Base-by-base conservation (phyloP, 2,113 vertebrate genomes). In the Atlantisia rogersi region DNA sequence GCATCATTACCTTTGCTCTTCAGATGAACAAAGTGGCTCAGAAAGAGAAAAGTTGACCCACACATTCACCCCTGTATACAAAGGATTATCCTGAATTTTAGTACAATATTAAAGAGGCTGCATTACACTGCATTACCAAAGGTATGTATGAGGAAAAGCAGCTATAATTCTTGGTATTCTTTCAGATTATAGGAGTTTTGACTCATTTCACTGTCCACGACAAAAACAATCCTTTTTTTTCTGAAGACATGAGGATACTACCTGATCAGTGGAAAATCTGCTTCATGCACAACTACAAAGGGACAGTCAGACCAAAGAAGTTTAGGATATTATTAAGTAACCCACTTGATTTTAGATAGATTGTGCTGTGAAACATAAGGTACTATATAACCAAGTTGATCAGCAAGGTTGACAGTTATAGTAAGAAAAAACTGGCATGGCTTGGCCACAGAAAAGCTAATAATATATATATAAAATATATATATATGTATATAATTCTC, bases 41-140 rank as follows among this genome's bases (percentile, higher is more conserved):
- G 32, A 59, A 48, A 68, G 26, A 32, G 19, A 53, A 88, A 71
- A 79, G 18, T 25, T 88, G 15, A 6, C 22, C 5, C 32, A 26
- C 19, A 31, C 14, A 18, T 9, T 42, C 32, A 64, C 26, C 21
- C 59, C 19, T 4, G 4, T 64, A 64, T 0, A 0, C 0, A 0
- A 76, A 86, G 29, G 15, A 79, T 2, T 52, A n/a, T 35, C 16
- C 44, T 35, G 10, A 68, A 19, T 60, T 25, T 48, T 15, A 73
- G 13, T 31, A 19, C 4, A 52, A 39, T 24, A 52, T 25, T 17
- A 78, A 73, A 74, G 35, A 73, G 44, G 20, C 32, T 22, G 21
- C 48, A 48, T 22, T 10, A 15, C 1, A 0, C 20, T 77, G 26
- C 35, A 82, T 88, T 80, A 28, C 53, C 80, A 48, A 44, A 76